Percentiles rank a stretch among this genome's conserved stretches.
Conservation (phyloP, 2,797 vertebrate genomes). For the Jordanella pulchra region DNA sequence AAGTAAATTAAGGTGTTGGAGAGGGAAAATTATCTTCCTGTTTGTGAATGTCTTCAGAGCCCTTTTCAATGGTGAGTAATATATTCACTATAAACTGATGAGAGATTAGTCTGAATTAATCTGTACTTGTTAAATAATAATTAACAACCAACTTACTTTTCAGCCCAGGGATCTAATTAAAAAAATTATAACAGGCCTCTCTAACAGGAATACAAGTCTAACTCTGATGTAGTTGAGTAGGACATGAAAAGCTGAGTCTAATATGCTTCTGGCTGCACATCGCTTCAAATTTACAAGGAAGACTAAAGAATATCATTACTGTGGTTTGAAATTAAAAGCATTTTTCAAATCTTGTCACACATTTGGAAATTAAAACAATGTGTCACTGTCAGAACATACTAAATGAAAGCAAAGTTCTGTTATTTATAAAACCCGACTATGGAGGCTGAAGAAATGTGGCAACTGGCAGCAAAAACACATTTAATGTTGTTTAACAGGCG, state of each 20-base stretch:
- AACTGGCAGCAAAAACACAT: constrained; percentile 10
- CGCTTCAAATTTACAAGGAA: constrained; percentile 14
- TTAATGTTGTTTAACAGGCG: constrained; percentile 4
- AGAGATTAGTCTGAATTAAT: constrained; percentile 34
- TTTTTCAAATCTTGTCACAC: constrained; percentile 52
- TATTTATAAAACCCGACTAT: constrained; percentile 21
- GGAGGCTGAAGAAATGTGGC: not conserved
- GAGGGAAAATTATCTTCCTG: constrained; percentile 24
- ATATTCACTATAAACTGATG: constrained; percentile 22
- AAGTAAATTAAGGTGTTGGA: constrained; percentile 23
- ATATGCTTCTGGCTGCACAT: constrained; percentile 25
- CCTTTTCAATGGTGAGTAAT: constrained; percentile 25
- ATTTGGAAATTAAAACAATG: constrained; percentile 51
- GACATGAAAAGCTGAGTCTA: constrained; percentile 32
- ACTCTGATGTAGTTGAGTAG: constrained; percentile 43
- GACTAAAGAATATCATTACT: constrained; percentile 18
- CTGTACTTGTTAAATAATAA: constrained; percentile 60
- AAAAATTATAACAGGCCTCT: constrained; percentile 45
- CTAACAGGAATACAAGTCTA: constrained; percentile 40
- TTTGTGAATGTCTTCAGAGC: constrained; percentile 22
- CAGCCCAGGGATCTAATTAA: constrained; percentile 60
- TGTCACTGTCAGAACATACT: constrained; percentile 34
- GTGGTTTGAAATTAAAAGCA: constrained; percentile 49
- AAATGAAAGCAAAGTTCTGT: constrained; percentile 6
- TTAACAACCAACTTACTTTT: constrained; percentile 57